A percentile compares a stretch with the other conserved stretches of the same genome.
phyloP scores from a whole-genome alignment of 2,797 vertebrate genomes.

The Cichlasoma orientale region DNA sequence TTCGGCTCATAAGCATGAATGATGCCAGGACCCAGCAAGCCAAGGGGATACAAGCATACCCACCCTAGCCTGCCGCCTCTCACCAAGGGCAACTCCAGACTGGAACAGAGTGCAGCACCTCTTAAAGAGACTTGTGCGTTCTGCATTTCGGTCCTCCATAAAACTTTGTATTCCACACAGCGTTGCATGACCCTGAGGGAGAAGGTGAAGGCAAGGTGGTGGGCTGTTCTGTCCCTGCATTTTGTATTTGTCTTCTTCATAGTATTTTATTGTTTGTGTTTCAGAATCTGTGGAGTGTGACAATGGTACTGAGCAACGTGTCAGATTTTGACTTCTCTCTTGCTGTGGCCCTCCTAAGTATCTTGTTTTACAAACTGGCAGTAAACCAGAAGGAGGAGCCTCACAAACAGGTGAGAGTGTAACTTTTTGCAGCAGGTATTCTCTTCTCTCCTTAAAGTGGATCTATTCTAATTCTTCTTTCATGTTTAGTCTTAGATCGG shows the following conservation, averaged over 20 bases:
- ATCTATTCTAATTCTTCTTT: neutral
- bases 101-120: too few species aligned
- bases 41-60: too few species aligned
- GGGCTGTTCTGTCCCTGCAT: neutral
- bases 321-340: neutral
- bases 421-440: neutral
- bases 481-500: neutral
- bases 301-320: neutral
- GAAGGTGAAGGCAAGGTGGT: accelerated
- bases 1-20: too few species aligned
- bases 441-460: neutral
- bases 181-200: neutral
- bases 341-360: neutral
- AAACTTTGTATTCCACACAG: neutral
- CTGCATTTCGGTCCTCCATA: neutral
- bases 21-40: too few species aligned
- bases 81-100: too few species aligned
- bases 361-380: neutral
- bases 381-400: neutral
- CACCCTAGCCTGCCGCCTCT: too few species aligned
- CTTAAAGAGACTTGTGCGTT: too few species aligned
- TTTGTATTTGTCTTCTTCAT: neutral
- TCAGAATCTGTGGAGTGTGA: neutral
- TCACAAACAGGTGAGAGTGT: neutral
- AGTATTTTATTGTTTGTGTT: neutral